Base-by-base conservation (phyloP, 1,140 invertebrate species). In the Brachionus angularis region DNA sequence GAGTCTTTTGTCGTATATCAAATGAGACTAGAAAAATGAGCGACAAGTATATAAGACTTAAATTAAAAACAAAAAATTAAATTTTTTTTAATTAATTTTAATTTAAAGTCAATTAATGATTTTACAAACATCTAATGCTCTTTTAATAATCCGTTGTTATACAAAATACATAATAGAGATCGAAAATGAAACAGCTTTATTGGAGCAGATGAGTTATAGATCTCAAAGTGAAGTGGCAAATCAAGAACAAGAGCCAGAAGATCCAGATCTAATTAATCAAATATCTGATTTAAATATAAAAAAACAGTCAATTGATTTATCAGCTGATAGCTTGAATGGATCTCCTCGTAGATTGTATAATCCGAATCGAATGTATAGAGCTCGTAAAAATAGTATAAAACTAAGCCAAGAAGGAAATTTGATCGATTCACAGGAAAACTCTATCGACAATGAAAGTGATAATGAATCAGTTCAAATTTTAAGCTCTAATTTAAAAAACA, bases 61-160 rank as follows among this genome's bases (percentile, higher is more conserved):
- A n/a, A n/a, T n/a, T n/a, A n/a, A n/a, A n/a, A n/a, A n/a, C n/a
- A n/a, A n/a, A n/a, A n/a, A n/a, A n/a, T 10, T 31, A 23, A 36
- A 33, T 52, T 70, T 47, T 12, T 36, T 36, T 36, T 14, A 39
- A 61, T 75, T 27, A 73, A 74, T 73, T 71, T 72, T 71, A 52
- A 74, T 72, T 85, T 87, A 62, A 81, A 95, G 91, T 79, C 89
- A 89, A 74, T 87, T 94, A 80, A 88, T 93, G 75, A 88, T 89
- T 49, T 97, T 93, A 91, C 93, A 96, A 81, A 88, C 91, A 0
- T 91, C 90, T 78, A 97, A 97, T 83, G 89, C 90, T 0, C 80
- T 98, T 31, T 94, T 96, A 77, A 88, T 95, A 18, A 87, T 96
- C 71, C 85, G 93, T 73, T 29, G 74, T 77, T 34, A 62, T 71